Percentiles rank a stretch among this genome's conserved stretches.
phyloP scores from a whole-genome alignment of 2,888 invertebrate genomes.

The Beris chalybata region DNA sequence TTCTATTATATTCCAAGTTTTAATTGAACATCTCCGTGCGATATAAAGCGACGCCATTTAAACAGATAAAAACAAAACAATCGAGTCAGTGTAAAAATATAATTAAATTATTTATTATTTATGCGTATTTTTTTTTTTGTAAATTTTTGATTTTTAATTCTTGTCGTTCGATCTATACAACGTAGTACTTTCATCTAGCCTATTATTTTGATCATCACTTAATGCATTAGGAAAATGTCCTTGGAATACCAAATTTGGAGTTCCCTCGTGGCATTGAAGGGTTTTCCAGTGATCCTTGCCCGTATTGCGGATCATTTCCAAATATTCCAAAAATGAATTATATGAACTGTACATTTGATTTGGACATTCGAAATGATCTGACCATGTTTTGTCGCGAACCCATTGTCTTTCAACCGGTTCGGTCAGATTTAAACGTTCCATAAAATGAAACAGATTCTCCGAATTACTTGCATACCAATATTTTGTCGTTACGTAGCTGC shows the following conservation, averaged over 20 bases:
- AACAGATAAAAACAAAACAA: neutral
- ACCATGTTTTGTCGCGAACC: constrained; percentile 62
- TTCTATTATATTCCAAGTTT: no score
- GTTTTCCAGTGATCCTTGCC: constrained; percentile 50
- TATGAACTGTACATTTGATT: constrained; percentile 47
- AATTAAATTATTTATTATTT: neutral
- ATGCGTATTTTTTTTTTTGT: neutral
- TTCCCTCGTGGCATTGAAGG: constrained; percentile 40
- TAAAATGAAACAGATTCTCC: constrained; percentile 72
- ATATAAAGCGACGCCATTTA: neutral
- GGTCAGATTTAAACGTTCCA: constrained; percentile 66
- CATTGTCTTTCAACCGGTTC: constrained; percentile 76
- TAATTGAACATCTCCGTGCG: no score
- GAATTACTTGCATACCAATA: constrained; percentile 75
- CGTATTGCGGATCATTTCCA: constrained; percentile 46
- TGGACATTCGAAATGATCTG: constrained; percentile 49
- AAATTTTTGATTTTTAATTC: constrained; percentile 14
- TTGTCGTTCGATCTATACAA: constrained; percentile 24
- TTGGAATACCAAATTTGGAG: constrained; percentile 37
- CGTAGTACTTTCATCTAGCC: constrained; percentile 13
- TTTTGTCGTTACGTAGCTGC: constrained; percentile 74
- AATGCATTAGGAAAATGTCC: constrained; percentile 27
- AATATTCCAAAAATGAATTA: constrained; percentile 48
- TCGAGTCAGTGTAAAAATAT: neutral
- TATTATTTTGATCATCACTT: constrained; percentile 32